Evolutionary conservation across 2,797 vertebrate species (phyloP).

Genomic region (Nothura maculosa): DNA sequence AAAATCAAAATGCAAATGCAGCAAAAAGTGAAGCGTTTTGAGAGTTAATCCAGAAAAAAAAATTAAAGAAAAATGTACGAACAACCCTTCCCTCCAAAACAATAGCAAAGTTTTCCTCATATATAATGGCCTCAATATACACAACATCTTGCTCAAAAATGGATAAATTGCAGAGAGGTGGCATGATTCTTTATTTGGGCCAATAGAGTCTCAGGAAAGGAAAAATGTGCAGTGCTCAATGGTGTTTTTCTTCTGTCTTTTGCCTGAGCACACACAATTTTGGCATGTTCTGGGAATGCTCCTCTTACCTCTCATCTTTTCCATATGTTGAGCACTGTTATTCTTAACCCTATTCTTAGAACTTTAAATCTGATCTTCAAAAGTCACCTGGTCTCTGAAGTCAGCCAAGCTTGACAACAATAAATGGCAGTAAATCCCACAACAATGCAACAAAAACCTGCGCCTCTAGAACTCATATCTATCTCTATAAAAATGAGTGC

Average conservation of each 20-base stretch:
- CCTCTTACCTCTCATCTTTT: neutral
- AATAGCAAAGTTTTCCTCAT: neutral
- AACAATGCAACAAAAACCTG: neutral
- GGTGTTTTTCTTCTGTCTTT: neutral
- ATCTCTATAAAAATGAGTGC: neutral
- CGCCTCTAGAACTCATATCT: neutral
- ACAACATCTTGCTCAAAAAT: neutral
- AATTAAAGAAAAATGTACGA: neutral
- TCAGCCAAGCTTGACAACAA: neutral
- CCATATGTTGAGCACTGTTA: neutral
- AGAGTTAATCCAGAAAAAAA: constrained; percentile 18
- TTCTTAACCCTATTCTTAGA: neutral
- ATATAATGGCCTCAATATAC: neutral
- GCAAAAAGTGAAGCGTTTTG: constrained; percentile 30
- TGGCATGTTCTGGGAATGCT: neutral
- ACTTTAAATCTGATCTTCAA: neutral
- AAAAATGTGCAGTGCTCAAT: neutral
- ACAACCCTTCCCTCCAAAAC: neutral
- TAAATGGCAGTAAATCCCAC: neutral
- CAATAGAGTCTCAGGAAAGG: neutral
- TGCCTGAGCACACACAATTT: neutral
- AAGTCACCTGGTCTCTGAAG: neutral
- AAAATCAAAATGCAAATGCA: constrained; percentile 39
- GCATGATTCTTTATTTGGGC: neutral
- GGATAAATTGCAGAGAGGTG: neutral